Evolutionary conservation across 2,888 invertebrate species (phyloP).

Genomic region (Tiliacea aurago): DNA sequence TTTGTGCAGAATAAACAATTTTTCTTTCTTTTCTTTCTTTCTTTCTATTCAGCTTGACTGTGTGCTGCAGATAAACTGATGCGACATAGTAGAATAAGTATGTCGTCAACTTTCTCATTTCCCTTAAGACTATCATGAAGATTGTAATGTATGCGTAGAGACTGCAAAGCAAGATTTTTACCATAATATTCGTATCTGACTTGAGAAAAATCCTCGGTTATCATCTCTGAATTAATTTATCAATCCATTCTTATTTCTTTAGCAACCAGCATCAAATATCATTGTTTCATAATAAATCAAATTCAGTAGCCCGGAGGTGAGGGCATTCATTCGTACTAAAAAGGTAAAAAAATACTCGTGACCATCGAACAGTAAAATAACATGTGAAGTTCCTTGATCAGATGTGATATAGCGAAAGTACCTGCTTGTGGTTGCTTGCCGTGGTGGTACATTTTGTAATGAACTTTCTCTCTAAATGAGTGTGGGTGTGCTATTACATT

Average conservation of each 20-base stretch:
- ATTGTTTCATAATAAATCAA: constrained; percentile 21
- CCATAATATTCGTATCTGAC: constrained; percentile 10
- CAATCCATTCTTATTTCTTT: not conserved
- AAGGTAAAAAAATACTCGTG: constrained; percentile 45
- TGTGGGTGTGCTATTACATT: constrained; percentile 64
- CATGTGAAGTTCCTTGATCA: constrained; percentile 58
- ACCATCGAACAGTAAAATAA: constrained; percentile 55
- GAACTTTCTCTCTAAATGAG: constrained; percentile 76
- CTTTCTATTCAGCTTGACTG: constrained; percentile 27
- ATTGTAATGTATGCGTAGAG: constrained; percentile 29
- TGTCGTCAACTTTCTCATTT: constrained; percentile 48
- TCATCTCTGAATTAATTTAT: constrained; percentile 19
- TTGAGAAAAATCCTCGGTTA: constrained; percentile 10
- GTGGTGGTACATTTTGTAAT: constrained; percentile 64
- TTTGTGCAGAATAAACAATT: no score
- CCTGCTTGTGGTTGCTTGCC: constrained; percentile 55
- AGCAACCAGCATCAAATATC: constrained; percentile 8
- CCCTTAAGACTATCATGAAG: constrained; percentile 28
- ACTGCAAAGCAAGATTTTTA: constrained; percentile 21
- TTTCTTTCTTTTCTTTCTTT: no score
- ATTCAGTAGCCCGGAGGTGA: constrained; percentile 17
- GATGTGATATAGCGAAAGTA: constrained; percentile 73
- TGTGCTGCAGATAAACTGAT: constrained; percentile 19
- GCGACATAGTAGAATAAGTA: constrained; percentile 31
- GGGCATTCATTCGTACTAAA: constrained; percentile 33